Base-by-base conservation (phyloP, 2,113 vertebrate species). In the Clarias batrachus region DNA sequence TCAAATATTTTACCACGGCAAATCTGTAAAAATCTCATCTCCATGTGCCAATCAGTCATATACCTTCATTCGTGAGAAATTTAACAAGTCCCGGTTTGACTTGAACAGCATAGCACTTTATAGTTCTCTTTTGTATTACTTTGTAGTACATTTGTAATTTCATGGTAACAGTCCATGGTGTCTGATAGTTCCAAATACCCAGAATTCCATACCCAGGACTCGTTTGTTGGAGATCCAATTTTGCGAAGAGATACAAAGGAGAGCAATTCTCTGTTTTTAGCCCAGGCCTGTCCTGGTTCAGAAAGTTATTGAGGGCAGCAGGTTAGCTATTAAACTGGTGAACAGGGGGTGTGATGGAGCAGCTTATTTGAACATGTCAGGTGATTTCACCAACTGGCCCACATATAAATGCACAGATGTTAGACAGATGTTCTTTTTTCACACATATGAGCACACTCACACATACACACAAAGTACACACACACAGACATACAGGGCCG, bases 251-350 rank as follows among this genome's bases (percentile, higher is more conserved):
- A 84, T 70, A 91, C 88, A 87, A 66, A 84, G 85, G 78, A 84
- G 54, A 78, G 71, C 57, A 81, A 68, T 87, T 57, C 54, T 90
- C 60, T 86, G 85, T 74, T 81, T 86, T 81, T 81, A 86, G 85
- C 79, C 37, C n/a, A 33, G 63, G 57, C 41, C 84, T 86, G 92
- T 85, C 89, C 91, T 92, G 87, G 86, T 93, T 92, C 91, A 81
- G 66, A 86, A 81, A 86, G 85, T 57, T 92, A 92, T 90, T 86
- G 85, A 90, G 89, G 91, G 90, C 89, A 92, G 87, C 82, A 87
- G 90, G 90, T 89, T 54, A 13, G 66, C 91, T 91, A 92, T 92
- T 91, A 93, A 92, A 86, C 82, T 81, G 74, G 68, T 86, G 81
- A 81, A 70, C 48, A n/a, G 78, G 87, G 74, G 83, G 80, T 90